Evolutionary conservation across 2,888 invertebrate species (phyloP), one percentile per base, ranked within the genome.

Genomic region (Drosophila hamatofila): DNA sequence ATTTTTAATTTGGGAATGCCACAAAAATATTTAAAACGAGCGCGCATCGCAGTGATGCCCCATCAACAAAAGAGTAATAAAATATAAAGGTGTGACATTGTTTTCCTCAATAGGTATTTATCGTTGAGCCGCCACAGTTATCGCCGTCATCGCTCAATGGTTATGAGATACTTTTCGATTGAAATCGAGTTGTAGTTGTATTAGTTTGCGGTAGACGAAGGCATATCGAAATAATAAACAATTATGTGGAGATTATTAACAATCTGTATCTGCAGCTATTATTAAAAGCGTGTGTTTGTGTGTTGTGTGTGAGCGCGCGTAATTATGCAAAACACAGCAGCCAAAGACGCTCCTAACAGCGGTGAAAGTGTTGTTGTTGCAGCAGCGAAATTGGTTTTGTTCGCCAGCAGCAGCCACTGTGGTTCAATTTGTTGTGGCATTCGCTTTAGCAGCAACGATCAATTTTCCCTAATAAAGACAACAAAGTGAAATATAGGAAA

Each of bases 271-370:
- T 75, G 60, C 57, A 65, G 46, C 52, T 66, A 75, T 55, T 30
- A 54, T 54, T 61, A 62, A 60, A 39, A 54, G 39, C 48, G 63
- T 49, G 27, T 49, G 18, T 37, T 27, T 51, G 61, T 55, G 33
- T 46, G 30, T 35, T 51, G 63, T 55, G 46, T 46, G 54, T 49
- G 61, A 25, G 48, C 46, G 61, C 57, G 57, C 25, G 59, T 77
- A 83, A 83, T 75, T 85, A 83, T 83, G 83, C 83, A 72, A 80
- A 80, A 64, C 71, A 60, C 55, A 70, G 61, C 71, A 67, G 65
- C 61, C 49, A 63, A 68, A 71, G 49, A 61, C 64, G 59, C 70
- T 73, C 44, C 60, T 61, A 66, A 69, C 54, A 44, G 62, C 65
- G 80, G 80, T 76, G 79, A 79, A 79, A 76, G 80, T 80, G 75